Base-by-base conservation (phyloP, 2,797 vertebrate species). In the Cirrhinus mrigala region DNA sequence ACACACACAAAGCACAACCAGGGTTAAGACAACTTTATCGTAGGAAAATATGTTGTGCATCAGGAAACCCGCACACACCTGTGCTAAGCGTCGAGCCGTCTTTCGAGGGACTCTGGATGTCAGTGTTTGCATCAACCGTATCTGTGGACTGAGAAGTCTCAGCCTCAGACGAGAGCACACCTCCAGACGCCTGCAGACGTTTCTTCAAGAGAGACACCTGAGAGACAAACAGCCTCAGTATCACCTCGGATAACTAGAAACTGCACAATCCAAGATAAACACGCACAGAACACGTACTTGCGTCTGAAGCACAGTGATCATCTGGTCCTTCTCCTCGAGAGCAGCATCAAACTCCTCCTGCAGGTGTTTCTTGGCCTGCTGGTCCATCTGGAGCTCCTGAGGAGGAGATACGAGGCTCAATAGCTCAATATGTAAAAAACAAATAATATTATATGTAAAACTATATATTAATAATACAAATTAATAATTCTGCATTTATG, bases 321-420 rank as follows among this genome's bases (percentile, higher is more conserved):
- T 94, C 90, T 99, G 98, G 92, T 99, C 98, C 75, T 99, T 99
- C 92, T 99, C 98, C 89, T 99, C 98, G 82, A 99, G 93, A 0
- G 96, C 94, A 75, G 98, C 97, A 91, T 99, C 98, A 92, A 98
- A 99, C 90, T 99, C 98, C 6, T 99, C 98, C 71, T 99, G 98
- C 40, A 99, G 94, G 90, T 99, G 98, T 93, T 98, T 99, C 92
- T 99, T 99, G 52, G 98, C 97, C 90, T 98, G 97, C 82, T 99
- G 98, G 93, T 99, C 98, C 98, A 99, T 99, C 71, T 99, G 98
- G 18, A 99, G 96, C 90, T 99, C 98, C 98, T 99, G 79, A 1
- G 66, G 33, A 77, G 10, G 58, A 86, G 22, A 77, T 9, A 60
- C 22, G 70, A 24, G 33, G 60, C 29, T 29, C 24, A 29, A 2